phyloP scores from a whole-genome alignment of 1,140 invertebrate species.

The Diploscapter pachys region DNA sequence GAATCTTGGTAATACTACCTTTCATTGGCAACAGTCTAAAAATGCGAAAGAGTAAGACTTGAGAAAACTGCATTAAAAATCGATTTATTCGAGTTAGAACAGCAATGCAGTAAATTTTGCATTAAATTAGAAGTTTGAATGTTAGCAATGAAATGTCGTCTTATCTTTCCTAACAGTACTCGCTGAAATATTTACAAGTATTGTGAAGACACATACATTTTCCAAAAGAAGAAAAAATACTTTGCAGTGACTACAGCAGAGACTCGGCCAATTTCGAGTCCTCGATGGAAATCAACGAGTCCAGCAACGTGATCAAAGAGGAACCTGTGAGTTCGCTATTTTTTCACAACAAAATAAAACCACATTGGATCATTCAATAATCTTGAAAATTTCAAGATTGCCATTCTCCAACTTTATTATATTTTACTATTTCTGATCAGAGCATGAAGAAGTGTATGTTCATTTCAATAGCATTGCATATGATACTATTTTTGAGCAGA shows the following conservation, averaged over 20 bases:
- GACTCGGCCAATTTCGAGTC: neutral
- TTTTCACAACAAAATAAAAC: neutral
- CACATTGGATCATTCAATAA: neutral
- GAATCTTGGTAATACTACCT: no score
- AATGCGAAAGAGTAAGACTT: no score
- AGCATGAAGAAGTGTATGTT: neutral
- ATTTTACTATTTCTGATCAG: neutral
- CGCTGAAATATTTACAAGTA: neutral
- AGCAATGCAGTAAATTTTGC: no score
- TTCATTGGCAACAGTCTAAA: no score
- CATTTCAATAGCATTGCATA: neutral
- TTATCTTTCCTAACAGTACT: no score
- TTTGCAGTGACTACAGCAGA: conserved; percentile 21
- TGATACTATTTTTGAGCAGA: no score
- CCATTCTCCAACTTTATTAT: neutral
- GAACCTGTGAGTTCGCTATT: neutral
- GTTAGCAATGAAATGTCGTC: no score
- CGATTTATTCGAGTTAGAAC: no score
- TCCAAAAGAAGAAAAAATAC: neutral
- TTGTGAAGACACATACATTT: conserved; percentile 7
- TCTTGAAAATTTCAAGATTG: neutral
- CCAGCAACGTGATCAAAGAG: neutral
- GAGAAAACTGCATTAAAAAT: no score
- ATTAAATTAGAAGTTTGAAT: no score
- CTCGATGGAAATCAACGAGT: conserved; percentile 1